Conservation (phyloP, 2,113 vertebrate species). For the Falco punctatus region DNA sequence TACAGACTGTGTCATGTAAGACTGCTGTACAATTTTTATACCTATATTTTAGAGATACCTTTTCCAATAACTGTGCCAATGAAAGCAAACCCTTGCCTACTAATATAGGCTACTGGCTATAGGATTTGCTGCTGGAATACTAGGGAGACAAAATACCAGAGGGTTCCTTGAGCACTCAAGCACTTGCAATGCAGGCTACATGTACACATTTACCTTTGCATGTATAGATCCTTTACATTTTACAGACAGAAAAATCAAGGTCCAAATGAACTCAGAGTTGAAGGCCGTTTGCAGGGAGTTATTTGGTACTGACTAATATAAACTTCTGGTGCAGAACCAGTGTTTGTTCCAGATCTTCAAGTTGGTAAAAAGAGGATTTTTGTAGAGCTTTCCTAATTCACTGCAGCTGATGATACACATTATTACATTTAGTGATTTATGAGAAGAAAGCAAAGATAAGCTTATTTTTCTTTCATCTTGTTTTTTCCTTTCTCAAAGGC, state of each 20-base stretch:
- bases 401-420: background rate
- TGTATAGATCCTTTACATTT: background rate
- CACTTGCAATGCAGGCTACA: background rate
- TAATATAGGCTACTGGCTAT: background rate
- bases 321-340: background rate
- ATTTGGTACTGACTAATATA: background rate
- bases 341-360: background rate
- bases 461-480: background rate
- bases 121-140: background rate
- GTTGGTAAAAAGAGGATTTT: background rate
- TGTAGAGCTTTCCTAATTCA: background rate
- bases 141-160: background rate
- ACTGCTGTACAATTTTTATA: background rate
- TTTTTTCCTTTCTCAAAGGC: background rate
- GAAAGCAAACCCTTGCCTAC: background rate
- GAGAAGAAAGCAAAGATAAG: background rate
- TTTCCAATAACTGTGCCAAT: background rate
- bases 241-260: background rate
- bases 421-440: background rate
- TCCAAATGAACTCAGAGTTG: background rate
- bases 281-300: background rate
- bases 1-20: background rate
- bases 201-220: background rate
- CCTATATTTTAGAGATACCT: background rate
- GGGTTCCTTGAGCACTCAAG: background rate